Evolutionary conservation across 2,113 vertebrate species (phyloP).

Genomic region (Sinocyclocheilus rhinocerous): DNA sequence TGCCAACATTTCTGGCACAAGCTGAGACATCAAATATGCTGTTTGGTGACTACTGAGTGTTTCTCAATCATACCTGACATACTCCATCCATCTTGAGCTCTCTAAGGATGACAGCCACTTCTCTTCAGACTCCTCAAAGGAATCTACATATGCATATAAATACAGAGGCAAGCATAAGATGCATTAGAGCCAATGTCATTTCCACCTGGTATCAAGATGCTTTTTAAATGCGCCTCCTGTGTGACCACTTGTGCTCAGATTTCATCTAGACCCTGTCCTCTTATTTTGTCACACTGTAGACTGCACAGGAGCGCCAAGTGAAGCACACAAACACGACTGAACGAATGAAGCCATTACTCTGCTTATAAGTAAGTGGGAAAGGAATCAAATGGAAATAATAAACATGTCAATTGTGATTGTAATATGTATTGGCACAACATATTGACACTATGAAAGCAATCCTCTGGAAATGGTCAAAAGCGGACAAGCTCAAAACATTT

Average conservation of each 20-base stretch:
- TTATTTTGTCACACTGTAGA: no score
- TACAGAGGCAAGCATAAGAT: slow-evolving; percentile 1
- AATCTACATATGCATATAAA: slow-evolving; percentile 67
- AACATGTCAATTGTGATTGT: no score
- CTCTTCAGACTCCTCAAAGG: slow-evolving; percentile 95
- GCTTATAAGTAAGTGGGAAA: no score
- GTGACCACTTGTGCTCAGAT: not conserved
- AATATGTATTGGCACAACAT: no score
- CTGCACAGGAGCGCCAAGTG: no score
- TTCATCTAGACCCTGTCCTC: no score
- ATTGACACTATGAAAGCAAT: no score
- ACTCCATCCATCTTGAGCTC: slow-evolving; percentile 90
- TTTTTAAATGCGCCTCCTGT: not conserved
- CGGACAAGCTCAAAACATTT: no score
- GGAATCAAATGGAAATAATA: no score
- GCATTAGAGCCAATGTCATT: not conserved
- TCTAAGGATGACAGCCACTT: slow-evolving; percentile 93
- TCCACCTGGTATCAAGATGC: not conserved
- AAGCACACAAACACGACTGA: no score
- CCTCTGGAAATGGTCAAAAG: no score
- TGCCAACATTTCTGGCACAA: not conserved
- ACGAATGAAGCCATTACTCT: no score
- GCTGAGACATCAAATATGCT: slow-evolving; percentile 5
- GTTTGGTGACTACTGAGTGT: slow-evolving; percentile 27
- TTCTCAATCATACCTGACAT: slow-evolving; percentile 81